A percentile compares a stretch with the other conserved stretches of the same genome.
Conservation (phyloP, 2,113 vertebrate genomes). For the Ochotona curzoniae region DNA sequence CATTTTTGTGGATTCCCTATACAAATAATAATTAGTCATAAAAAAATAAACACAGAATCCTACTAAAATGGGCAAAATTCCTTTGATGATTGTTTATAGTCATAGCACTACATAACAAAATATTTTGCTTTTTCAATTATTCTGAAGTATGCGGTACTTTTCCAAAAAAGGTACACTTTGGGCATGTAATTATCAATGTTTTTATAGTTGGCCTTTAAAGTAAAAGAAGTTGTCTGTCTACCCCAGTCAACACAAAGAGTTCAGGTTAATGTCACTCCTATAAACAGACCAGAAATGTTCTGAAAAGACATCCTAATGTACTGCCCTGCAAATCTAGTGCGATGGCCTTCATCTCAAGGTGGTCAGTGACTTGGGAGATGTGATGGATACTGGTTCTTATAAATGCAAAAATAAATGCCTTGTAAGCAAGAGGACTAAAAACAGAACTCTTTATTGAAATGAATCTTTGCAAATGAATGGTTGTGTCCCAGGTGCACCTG, state of each 20-base stretch:
- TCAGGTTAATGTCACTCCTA: neutral
- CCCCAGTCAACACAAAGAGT: neutral
- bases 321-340: neutral
- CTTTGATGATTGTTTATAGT: slow-evolving; percentile 4
- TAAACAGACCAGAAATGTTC: neutral
- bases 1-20: neutral
- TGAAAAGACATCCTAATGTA: neutral
- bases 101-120: neutral
- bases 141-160: neutral
- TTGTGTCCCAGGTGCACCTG: neutral
- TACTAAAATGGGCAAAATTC: neutral
- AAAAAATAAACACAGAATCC: neutral
- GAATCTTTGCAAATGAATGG: slow-evolving; percentile 29
- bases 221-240: neutral
- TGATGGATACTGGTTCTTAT: neutral
- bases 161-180: neutral
- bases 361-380: neutral
- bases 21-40: neutral
- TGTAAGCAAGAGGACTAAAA: neutral
- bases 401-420: neutral
- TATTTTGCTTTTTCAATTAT: slow-evolving; percentile 27
- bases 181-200: neutral
- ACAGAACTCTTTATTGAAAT: neutral
- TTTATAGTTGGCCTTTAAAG: slow-evolving; percentile 40
- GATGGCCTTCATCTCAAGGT: neutral